Conservation (phyloP, 2,888 invertebrate species). For the Drosophila pegasa region DNA sequence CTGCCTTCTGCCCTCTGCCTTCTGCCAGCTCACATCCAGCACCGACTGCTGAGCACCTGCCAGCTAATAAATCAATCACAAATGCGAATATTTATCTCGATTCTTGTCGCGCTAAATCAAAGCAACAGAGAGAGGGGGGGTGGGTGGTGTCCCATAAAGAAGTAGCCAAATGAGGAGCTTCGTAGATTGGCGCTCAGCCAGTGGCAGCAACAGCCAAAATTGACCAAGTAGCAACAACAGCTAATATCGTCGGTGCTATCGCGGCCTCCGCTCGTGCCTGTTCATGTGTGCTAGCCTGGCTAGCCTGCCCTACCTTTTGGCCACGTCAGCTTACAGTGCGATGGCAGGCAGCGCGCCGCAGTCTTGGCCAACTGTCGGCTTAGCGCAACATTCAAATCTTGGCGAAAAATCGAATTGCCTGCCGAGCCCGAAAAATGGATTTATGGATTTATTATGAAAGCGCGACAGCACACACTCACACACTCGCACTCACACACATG, state of each 20-base stretch:
- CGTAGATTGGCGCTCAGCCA: slow-evolving; percentile 58
- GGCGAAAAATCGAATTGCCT: slow-evolving; percentile 72
- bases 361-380: slow-evolving; percentile 61
- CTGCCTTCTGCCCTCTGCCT: too few species aligned
- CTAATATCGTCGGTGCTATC: slow-evolving; percentile 18
- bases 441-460: slow-evolving; percentile 77
- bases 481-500: slow-evolving; percentile 19
- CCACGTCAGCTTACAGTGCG: slow-evolving; percentile 52
- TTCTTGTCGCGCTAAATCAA: slow-evolving; percentile 46
- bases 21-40: slow-evolving; percentile 20
- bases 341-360: slow-evolving; percentile 26
- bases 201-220: slow-evolving; percentile 27
- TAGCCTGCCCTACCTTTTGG: slow-evolving; percentile 35
- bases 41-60: slow-evolving; percentile 58
- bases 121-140: neutral
- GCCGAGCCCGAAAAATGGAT: slow-evolving; percentile 72
- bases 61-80: slow-evolving; percentile 73
- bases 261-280: slow-evolving; percentile 10
- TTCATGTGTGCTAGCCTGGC: slow-evolving; percentile 5
- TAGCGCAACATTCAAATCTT: slow-evolving; percentile 65
- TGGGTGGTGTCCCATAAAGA: slow-evolving; percentile 22
- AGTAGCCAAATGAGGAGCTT: slow-evolving; percentile 47
- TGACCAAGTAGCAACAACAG: slow-evolving; percentile 14
- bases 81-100: slow-evolving; percentile 65
- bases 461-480: slow-evolving; percentile 44